Evolutionary conservation across 2,888 invertebrate species (phyloP), one percentile per base, ranked within the genome.

Genomic region (Entomobrya proxima): DNA sequence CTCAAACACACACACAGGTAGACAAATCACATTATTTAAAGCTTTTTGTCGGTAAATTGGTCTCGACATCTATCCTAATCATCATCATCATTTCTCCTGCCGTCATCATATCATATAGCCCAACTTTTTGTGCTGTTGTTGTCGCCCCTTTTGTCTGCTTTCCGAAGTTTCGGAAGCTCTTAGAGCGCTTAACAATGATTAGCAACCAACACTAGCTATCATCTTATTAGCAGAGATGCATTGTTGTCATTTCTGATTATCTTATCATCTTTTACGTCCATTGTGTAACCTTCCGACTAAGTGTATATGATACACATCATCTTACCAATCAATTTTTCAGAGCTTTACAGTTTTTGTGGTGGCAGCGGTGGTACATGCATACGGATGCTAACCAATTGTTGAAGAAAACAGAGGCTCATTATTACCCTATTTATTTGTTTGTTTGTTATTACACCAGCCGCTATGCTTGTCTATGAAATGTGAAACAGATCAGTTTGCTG

Each of bases 101-200:
- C n/a, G n/a, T n/a, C n/a, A n/a, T n/a, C n/a, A n/a, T n/a, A n/a
- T n/a, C n/a, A n/a, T n/a, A n/a, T n/a, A n/a, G n/a, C n/a, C n/a
- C n/a, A n/a, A n/a, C n/a, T n/a, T n/a, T n/a, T n/a, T n/a, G 55
- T 55, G 6, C 24, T 32, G 32, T 21, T 21, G 35, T 21, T 24
- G n/a, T 44, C 13, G 27, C 44, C 24, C 67, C 67, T 67, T 9
- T 69, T 37, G 24, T 55, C n/a, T n/a, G n/a, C n/a, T 55, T 55
- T 50, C 67, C 27, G 37, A n/a, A n/a, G n/a, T n/a, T n/a, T 67
- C 79, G 79, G 67, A 69, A 69, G 67, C 50, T 30, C 69, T n/a
- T n/a, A n/a, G n/a, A n/a, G n/a, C n/a, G n/a, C 69, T 72, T 80
- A 37, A 52, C 72, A 58, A 64, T 40, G 80, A 72, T 58, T 80